Evolutionary conservation across 2,113 vertebrate species (phyloP).

Genomic region (Scatophagus argus): DNA sequence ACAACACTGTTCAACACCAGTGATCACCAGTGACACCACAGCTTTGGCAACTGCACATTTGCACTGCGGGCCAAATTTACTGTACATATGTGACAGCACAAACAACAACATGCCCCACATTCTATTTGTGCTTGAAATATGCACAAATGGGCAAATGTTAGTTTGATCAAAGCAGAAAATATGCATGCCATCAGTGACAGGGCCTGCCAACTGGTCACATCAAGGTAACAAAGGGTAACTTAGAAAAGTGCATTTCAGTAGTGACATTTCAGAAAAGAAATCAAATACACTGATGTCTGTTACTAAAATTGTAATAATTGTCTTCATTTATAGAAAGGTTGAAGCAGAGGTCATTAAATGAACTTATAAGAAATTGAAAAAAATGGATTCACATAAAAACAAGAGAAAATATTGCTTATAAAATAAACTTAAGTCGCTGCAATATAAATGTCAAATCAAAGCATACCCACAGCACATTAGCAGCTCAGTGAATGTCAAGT

Average conservation of each 20-base stretch:
- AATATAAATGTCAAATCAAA: slow-evolving; percentile 54
- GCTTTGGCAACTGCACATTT: slow-evolving; percentile 79
- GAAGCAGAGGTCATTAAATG: slow-evolving; percentile 12
- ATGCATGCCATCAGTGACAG: background rate
- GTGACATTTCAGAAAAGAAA: background rate
- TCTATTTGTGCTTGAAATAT: slow-evolving; percentile 7
- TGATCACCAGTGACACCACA: slow-evolving; percentile 70
- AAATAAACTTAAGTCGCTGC: background rate
- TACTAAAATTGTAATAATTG: slow-evolving; percentile 18
- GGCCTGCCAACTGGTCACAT: background rate
- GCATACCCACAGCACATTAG: slow-evolving; percentile 22
- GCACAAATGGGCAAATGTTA: background rate
- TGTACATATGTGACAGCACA: slow-evolving; percentile 35
- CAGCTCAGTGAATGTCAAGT: slow-evolving; percentile 51
- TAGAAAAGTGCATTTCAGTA: background rate
- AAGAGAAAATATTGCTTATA: slow-evolving; percentile 11
- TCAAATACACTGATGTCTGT: background rate
- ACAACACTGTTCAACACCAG: slow-evolving; percentile 79
- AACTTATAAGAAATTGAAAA: slow-evolving; percentile 12
- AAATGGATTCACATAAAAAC: slow-evolving; percentile 4
- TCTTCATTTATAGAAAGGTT: slow-evolving; percentile 4
- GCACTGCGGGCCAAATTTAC: slow-evolving; percentile 50
- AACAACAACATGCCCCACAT: background rate
- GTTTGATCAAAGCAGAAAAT: slow-evolving; percentile 10
- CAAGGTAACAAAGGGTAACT: background rate